Base-by-base conservation (phyloP, 2,797 vertebrate species). In the Florisuga fusca region DNA sequence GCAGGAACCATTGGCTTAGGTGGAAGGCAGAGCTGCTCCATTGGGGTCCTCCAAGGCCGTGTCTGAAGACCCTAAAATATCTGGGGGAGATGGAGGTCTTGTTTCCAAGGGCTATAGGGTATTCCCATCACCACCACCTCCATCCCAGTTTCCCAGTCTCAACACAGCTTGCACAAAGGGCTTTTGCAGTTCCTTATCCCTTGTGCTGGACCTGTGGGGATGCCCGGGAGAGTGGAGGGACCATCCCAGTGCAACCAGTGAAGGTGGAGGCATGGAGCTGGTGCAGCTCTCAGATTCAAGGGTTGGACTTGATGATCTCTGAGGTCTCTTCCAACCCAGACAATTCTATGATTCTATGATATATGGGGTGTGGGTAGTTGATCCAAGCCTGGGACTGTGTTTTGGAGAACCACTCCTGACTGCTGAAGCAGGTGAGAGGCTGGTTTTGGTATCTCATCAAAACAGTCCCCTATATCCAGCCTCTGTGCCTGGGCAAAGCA, bases 211-310 rank as follows among this genome's bases (percentile, higher is more conserved):
- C 33, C 19, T 10, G 54, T 0, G 0, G 27, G 15, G 20, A 20
- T 9, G 15, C 22, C 34, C 38, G 45, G 63, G 66, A 54, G 8
- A n/a, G 9, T 17, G 36, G 31, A 62, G 26, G 9, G 9, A 41
- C 10, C 20, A 61, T 21, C 14, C 10, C 29, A 15, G 16, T 5
- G 18, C 21, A 36, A 1, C 10, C 23, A 16, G 7, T 12, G 13
- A 25, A 58, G 31, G 15, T 38, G 33, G 33, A 63, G 26, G 15
- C 7, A 29, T 1, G 5, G 9, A 43, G 6, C 26, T 1, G 15
- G 10, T 6, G 6, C 0, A 0, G 20, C 38, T 66, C 33, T 71
- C 31, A n/a, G 4, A 9, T n/a, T n/a, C n/a, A n/a, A n/a, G n/a
- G n/a, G n/a, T n/a, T n/a, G n/a, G n/a, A n/a, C n/a, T n/a, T n/a